Base-by-base conservation (phyloP, 2,888 invertebrate genomes). In the Pyrochroa serraticornis region DNA sequence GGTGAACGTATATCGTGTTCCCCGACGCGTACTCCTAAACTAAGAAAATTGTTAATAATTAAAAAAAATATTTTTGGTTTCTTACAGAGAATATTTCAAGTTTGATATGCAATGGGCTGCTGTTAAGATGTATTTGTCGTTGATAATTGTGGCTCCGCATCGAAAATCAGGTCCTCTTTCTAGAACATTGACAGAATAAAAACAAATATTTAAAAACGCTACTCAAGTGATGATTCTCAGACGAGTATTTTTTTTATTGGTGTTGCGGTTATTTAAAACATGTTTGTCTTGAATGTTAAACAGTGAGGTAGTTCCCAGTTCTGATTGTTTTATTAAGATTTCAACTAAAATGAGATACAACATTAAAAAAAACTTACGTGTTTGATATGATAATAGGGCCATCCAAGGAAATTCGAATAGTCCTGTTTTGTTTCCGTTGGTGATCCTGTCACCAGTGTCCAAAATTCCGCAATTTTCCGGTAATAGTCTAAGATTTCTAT, bases 381-480 rank as follows among this genome's bases (percentile, higher is more conserved):
- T 68, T 7, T 68, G 52, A 55, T 89, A 91, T 1, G 84, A 83
- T n/a, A 91, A 72, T 1, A 90, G 78, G 0, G 86, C 89, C 88
- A 91, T 87, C 90, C 90, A 91, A 0, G 91, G 91, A 77, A 85
- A 89, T 66, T 90, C 87, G 36, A 82, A 84, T 3, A 89, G 72
- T 0, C 75, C 75, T 0, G 90, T 86, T 55, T 81, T 78, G 39
- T 85, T 82, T 0, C 90, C 91, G 1, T 84, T 83, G 14, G 83
- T 74, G 45, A 91, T 83, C 66, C 82, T 83, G 33, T 83, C 79
- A 12, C 37, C 53, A 3, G 78, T 75, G 7, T 81, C 80, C 5
- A 84, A 71, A 0, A 75, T 75, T 0, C 90, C 90, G 69, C 91
- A 91, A 0, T 77, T 65, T 7, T 65, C 47, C 36, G 80, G 73